Conservation (phyloP, 1,140 invertebrate species). For the Choristoneura fumiferana region DNA sequence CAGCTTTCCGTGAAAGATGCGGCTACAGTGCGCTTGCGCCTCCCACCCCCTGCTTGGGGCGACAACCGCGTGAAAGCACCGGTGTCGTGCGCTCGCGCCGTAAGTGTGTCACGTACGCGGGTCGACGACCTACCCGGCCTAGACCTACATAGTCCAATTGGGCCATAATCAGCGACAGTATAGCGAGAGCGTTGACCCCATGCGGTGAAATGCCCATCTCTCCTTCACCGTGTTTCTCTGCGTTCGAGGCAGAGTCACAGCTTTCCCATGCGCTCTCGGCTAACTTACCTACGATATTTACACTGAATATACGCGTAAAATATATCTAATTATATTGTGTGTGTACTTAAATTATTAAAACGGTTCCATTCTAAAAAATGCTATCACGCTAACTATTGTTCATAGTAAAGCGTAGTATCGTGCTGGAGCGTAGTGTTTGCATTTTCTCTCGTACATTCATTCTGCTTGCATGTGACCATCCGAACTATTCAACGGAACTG, state of each 20-base stretch:
- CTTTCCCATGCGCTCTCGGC: constrained; percentile 47
- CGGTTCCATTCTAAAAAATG: neutral
- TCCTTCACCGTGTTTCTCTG: constrained; percentile 75
- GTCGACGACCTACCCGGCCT: constrained; percentile 76
- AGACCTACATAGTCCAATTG: constrained; percentile 77
- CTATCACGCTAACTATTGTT: constrained; percentile 3
- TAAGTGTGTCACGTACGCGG: constrained; percentile 67
- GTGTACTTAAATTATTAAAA: neutral
- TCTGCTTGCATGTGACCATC: constrained; percentile 63
- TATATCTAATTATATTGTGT: too few relatives aligned
- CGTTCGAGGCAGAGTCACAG: constrained; percentile 44
- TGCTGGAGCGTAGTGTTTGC: constrained; percentile 38
- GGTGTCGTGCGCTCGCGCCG: constrained; percentile 59
- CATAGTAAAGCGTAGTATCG: constrained; percentile 17
- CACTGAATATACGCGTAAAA: too few relatives aligned
- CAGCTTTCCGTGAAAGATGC: constrained; percentile 57
- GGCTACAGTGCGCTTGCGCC: constrained; percentile 20
- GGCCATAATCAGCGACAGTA: constrained; percentile 78
- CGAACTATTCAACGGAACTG: constrained; percentile 67
- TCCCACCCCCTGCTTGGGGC: constrained; percentile 60
- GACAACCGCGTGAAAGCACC: constrained; percentile 76
- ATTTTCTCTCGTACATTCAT: constrained; percentile 52
- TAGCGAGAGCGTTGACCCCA: constrained; percentile 69
- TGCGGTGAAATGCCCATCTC: constrained; percentile 75
- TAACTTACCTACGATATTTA: neutral